Evolutionary conservation across 2,113 vertebrate species (phyloP).

Genomic region (Pachycephala philippinensis): DNA sequence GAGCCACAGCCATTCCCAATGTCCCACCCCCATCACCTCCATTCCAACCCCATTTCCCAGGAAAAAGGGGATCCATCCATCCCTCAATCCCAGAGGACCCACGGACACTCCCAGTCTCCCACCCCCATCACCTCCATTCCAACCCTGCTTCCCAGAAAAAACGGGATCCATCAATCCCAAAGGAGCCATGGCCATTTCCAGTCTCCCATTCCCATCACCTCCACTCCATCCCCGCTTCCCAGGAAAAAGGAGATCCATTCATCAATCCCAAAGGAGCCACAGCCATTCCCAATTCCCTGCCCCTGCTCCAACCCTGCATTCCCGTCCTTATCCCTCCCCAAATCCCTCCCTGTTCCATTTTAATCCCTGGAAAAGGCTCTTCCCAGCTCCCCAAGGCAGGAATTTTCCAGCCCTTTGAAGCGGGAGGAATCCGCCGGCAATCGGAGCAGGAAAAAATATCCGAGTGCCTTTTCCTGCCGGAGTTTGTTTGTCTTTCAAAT

Average conservation of each 20-base stretch:
- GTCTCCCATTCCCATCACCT: not conserved
- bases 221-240: slow-evolving; percentile 36
- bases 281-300: accelerated
- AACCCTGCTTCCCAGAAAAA: too few relatives aligned
- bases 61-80: too few relatives aligned
- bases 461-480: not conserved
- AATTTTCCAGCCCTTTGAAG: slow-evolving; percentile 21
- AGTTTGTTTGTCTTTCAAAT: not conserved
- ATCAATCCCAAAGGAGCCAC: not conserved
- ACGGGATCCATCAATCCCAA: too few relatives aligned
- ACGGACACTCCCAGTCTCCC: too few relatives aligned
- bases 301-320: accelerated
- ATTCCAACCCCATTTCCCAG: too few relatives aligned
- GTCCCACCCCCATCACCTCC: too few relatives aligned
- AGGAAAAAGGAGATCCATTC: not conserved
- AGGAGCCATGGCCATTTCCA: too few relatives aligned
- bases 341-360: not conserved
- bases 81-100: too few relatives aligned
- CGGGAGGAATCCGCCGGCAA: not conserved
- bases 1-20: too few relatives aligned
- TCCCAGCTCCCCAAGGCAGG: not conserved
- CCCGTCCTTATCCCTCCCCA: not conserved
- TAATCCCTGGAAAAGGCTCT: not conserved
- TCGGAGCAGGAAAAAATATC: slow-evolving; percentile 18
- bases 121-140: too few relatives aligned